A percentile compares a stretch with the other conserved stretches of the same genome.
phyloP scores from a whole-genome alignment of 2,113 vertebrate genomes.

The Chitala chitala region DNA sequence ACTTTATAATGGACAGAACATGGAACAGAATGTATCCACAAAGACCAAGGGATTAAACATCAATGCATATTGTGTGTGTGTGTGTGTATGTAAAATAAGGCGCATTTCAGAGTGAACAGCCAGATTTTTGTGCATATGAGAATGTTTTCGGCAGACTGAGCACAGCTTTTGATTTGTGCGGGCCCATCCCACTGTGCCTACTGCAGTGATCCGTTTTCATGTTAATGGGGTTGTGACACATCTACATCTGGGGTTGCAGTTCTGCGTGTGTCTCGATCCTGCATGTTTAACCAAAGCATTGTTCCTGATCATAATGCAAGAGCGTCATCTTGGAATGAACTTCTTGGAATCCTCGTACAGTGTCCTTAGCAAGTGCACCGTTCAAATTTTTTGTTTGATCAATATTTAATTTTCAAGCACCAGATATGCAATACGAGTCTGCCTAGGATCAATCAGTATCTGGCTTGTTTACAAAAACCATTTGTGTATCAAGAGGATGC shows the following conservation, averaged over 20 bases:
- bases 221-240: background rate
- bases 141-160: background rate
- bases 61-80: background rate
- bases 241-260: background rate
- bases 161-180: background rate
- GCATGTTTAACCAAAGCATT: background rate
- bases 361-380: background rate
- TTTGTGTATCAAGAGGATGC: too few species aligned
- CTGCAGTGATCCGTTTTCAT: background rate
- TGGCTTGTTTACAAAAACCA: too few species aligned
- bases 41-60: too few species aligned
- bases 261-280: background rate
- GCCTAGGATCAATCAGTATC: too few species aligned
- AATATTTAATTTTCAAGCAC: too few species aligned
- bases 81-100: background rate
- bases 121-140: background rate
- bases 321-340: background rate
- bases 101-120: too few species aligned
- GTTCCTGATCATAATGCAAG: background rate
- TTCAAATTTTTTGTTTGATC: too few species aligned
- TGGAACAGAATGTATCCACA: too few species aligned
- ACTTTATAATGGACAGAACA: too few species aligned
- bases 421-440: too few species aligned
- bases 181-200: background rate
- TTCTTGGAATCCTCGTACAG: background rate